A percentile compares a stretch with the other conserved stretches of the same genome.
Evolutionary conservation across 2,113 vertebrate species (phyloP).

Genomic region (Mormyrus iriodes): DNA sequence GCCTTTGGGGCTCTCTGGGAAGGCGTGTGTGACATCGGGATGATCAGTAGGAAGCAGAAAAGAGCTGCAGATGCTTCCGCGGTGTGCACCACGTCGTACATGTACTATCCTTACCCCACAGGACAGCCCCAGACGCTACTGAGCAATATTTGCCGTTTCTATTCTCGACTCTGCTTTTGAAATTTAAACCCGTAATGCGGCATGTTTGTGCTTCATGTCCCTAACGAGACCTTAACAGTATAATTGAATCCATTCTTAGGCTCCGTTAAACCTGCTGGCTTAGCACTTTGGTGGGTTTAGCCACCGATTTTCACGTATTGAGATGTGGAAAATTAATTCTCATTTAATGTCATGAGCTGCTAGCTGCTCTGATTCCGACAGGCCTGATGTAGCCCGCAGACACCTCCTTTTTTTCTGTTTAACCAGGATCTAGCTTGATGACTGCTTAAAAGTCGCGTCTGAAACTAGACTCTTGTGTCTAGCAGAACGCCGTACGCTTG

Average conservation of each 20-base stretch:
- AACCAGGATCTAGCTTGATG: background rate
- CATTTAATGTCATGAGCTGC: background rate
- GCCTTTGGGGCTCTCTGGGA: background rate
- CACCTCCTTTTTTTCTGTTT: background rate
- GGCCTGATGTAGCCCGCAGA: background rate
- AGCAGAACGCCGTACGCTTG: background rate
- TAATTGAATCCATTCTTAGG: slow-evolving; percentile 1
- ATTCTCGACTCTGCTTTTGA: background rate
- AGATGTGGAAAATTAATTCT: background rate
- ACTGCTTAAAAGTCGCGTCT: background rate
- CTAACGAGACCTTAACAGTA: background rate
- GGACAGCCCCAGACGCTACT: background rate
- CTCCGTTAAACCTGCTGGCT: background rate
- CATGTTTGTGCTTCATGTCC: background rate
- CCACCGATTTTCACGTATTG: background rate
- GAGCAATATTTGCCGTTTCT: background rate
- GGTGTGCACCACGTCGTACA: background rate
- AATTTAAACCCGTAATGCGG: background rate
- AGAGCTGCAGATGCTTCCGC: background rate
- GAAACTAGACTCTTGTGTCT: background rate
- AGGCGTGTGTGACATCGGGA: background rate
- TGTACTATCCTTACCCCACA: background rate
- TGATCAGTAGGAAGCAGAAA: background rate
- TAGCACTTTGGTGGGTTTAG: background rate
- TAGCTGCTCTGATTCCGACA: background rate